phyloP scores from a whole-genome alignment of 2,113 vertebrate genomes.

The Oryzias melastigma region DNA sequence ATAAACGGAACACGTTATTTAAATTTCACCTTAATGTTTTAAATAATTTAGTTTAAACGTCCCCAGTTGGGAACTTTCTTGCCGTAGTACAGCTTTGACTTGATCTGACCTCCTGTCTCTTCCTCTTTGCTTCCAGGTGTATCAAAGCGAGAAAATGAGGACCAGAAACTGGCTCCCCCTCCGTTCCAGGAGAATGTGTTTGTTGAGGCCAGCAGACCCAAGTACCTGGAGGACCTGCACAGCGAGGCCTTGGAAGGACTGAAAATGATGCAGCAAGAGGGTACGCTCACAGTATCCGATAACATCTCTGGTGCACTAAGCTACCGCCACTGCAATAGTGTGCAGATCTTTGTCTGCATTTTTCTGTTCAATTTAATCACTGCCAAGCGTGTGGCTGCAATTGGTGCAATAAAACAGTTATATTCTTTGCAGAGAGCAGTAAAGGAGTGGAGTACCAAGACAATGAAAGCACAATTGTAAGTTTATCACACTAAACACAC shows the following conservation, averaged over 20 bases:
- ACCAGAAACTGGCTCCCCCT: conserved; percentile 60
- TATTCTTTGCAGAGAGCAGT: conserved; percentile 79
- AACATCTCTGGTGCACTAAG: neutral
- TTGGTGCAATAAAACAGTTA: conserved; percentile 52
- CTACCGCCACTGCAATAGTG: conserved; percentile 5
- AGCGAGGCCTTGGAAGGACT: conserved; percentile 88
- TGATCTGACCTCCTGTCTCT: conserved; percentile 44
- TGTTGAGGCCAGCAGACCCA: conserved; percentile 83
- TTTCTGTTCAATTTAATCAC: conserved; percentile 10
- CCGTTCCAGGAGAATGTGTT: conserved; percentile 89
- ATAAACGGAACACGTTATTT: conserved; percentile 7
- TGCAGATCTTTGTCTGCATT: neutral
- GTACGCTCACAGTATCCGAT: conserved; percentile 58
- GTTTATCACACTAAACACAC: conserved; percentile 20
- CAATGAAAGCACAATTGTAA: conserved; percentile 80
- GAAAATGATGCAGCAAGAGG: conserved; percentile 89
- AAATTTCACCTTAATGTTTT: conserved; percentile 3
- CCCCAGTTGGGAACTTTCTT: conserved; percentile 36
- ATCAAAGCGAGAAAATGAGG: conserved; percentile 73
- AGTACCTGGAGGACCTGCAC: conserved; percentile 90
- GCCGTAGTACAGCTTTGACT: conserved; percentile 27
- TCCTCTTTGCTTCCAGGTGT: conserved; percentile 44
- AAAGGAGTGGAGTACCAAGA: conserved; percentile 84
- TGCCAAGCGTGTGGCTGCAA: neutral
- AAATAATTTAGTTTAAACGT: conserved; percentile 28